Evolutionary conservation across 2,113 vertebrate species (phyloP).

Genomic region (Plestiodon gilberti): DNA sequence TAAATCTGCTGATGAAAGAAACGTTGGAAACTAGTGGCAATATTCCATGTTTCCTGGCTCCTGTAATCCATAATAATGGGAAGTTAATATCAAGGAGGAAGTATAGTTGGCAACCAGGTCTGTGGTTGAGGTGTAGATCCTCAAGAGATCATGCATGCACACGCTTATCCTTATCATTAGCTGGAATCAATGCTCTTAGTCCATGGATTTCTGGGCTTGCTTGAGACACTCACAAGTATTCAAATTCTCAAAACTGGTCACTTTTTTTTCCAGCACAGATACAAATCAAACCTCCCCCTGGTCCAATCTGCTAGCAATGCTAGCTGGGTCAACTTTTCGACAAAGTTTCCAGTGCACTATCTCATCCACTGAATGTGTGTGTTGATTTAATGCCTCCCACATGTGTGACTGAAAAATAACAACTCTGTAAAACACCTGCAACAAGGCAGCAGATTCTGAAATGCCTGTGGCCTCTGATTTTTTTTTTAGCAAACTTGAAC

Average conservation of each 20-base stretch:
- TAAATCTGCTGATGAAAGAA: not conserved
- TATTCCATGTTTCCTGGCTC: not conserved
- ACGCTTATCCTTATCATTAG: constrained; percentile 30
- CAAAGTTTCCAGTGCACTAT: not conserved
- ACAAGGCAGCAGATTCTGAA: not conserved
- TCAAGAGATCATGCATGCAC: not conserved
- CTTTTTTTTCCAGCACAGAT: constrained; percentile 40
- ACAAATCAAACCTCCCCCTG: no score
- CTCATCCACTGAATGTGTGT: not conserved
- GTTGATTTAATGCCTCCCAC: not conserved
- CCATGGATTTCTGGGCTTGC: constrained; percentile 30
- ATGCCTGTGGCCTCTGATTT: not conserved
- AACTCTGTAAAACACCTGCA: not conserved
- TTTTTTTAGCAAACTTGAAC: constrained; percentile 6
- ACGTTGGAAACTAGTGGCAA: not conserved
- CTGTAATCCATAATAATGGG: not conserved
- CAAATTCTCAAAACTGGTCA: constrained; percentile 25
- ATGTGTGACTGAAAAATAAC: not conserved
- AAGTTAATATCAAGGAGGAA: not conserved
- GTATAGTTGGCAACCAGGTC: not conserved
- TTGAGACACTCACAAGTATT: constrained; percentile 26
- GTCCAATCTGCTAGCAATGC: constrained; percentile 9
- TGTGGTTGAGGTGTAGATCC: not conserved
- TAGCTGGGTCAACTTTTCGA: not conserved
- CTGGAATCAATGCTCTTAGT: no score